phyloP scores from a whole-genome alignment of 2,113 vertebrate genomes.

The Tragelaphus buxtoni region DNA sequence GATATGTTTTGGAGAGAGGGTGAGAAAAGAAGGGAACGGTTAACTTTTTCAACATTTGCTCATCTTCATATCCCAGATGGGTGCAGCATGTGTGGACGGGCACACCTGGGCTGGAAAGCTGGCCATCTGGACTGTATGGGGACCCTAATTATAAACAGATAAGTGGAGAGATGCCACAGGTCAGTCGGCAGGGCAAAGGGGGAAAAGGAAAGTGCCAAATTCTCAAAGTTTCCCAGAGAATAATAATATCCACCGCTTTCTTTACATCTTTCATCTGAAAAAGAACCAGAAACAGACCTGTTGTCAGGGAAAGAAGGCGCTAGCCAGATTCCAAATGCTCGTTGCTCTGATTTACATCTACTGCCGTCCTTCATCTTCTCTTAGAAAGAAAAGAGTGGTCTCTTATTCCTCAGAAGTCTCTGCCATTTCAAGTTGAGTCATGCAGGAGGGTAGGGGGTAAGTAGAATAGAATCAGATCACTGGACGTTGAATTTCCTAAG shows the following conservation, averaged over 20 bases:
- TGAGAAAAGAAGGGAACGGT: not conserved
- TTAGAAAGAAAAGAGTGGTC: not conserved
- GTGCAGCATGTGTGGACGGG: not conserved
- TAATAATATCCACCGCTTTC: conserved; percentile 23
- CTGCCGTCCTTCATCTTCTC: not conserved
- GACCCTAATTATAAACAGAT: conserved; percentile 57
- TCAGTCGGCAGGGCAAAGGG: not conserved
- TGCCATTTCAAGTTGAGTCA: not conserved
- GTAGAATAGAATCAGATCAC: not conserved
- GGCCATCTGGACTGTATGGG: not conserved
- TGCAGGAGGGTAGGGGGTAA: not conserved
- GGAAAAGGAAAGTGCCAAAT: conserved; percentile 29
- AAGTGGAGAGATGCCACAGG: not conserved
- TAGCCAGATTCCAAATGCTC: not conserved
- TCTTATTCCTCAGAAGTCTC: not conserved
- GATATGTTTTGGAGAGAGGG: not conserved
- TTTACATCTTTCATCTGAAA: conserved; percentile 49
- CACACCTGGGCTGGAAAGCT: conserved; percentile 21
- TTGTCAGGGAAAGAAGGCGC: not conserved
- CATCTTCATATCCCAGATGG: conserved; percentile 32
- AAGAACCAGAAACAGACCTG: conserved; percentile 25
- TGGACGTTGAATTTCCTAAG: not conserved
- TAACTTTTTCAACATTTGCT: not conserved
- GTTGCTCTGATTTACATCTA: not conserved
- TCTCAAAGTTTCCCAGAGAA: conserved; percentile 46